These are phyloP conservation scores for Biston betularia DNA, from an alignment of 2,888 invertebrate species.

Conservation along the genomic window DNA sequence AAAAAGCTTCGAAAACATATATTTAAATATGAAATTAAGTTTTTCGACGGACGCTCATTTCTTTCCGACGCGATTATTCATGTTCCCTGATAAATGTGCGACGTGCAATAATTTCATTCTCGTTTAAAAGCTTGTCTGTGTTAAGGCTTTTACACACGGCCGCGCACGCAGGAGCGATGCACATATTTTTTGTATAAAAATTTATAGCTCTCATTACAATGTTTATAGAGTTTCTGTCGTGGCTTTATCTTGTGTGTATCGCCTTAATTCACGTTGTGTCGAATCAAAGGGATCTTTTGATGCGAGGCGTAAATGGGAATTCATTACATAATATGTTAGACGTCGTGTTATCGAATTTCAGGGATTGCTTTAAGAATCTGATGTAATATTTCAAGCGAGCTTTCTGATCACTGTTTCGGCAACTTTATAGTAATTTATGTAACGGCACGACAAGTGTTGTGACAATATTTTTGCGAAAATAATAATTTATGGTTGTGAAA, in stretches of 20 bases:
- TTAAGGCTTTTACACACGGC: slow-evolving; percentile 65
- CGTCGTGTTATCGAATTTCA: slow-evolving; percentile 1
- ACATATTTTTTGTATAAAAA: slow-evolving; percentile 60
- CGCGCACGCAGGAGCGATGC: slow-evolving; percentile 54
- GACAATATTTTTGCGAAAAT: slow-evolving; percentile 56
- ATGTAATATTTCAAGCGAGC: slow-evolving; percentile 41
- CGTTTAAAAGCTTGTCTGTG: slow-evolving; percentile 75
- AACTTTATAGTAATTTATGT: slow-evolving; percentile 40
- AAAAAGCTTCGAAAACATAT: slow-evolving; percentile 70
- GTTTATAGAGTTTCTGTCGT: slow-evolving; percentile 63
- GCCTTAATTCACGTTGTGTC: slow-evolving; percentile 52
- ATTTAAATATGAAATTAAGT: slow-evolving; percentile 83
- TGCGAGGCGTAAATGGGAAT: slow-evolving; percentile 52
- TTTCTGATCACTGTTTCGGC: slow-evolving; percentile 46
- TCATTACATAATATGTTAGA: slow-evolving; percentile 41
- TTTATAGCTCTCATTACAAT: slow-evolving; percentile 68
- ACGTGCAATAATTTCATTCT: slow-evolving; percentile 81
- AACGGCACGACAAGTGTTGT: slow-evolving; percentile 52
- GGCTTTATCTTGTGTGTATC: slow-evolving; percentile 59
- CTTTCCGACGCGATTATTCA: slow-evolving; percentile 78
- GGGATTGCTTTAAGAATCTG: slow-evolving; percentile 14
- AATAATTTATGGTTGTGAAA: slow-evolving; percentile 67
- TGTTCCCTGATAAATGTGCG: slow-evolving; percentile 79
- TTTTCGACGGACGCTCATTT: slow-evolving; percentile 79
- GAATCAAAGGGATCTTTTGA: slow-evolving; percentile 45